A percentile compares a stretch with the other conserved stretches of the same genome.
phyloP scores from a whole-genome alignment of 2,113 vertebrate genomes.

The Leucosticte australis region DNA sequence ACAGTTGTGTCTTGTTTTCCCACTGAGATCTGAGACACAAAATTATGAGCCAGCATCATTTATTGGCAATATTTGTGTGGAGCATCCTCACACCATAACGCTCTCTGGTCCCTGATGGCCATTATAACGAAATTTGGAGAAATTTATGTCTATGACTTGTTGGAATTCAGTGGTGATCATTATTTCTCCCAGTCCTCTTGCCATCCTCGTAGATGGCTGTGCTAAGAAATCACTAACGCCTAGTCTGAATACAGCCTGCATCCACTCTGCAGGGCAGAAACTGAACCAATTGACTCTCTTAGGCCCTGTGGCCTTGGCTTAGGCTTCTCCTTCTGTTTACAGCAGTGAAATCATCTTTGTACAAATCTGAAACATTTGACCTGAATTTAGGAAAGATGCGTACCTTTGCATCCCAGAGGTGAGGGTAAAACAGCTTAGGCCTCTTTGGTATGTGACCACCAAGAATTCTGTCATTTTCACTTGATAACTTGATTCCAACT shows the following conservation, averaged over 20 bases:
- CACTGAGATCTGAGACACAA: conserved; percentile 47
- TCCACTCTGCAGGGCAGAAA: not conserved
- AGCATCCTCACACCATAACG: not conserved
- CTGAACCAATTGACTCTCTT: not conserved
- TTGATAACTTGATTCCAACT: not conserved
- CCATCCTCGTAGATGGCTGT: not conserved
- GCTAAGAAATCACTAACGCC: not conserved
- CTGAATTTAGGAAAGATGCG: not conserved
- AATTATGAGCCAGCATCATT: not conserved
- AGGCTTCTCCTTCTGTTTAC: not conserved
- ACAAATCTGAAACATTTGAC: not conserved
- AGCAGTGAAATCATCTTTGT: not conserved
- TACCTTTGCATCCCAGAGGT: not conserved
- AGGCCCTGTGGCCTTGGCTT: not conserved
- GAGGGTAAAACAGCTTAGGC: not conserved
- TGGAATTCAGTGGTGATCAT: not conserved
- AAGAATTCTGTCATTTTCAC: not conserved
- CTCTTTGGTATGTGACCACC: not conserved
- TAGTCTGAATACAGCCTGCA: not conserved
- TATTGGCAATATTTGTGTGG: not conserved
- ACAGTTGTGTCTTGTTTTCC: conserved; percentile 38
- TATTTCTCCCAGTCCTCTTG: not conserved
- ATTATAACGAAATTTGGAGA: not conserved
- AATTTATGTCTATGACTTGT: not conserved
- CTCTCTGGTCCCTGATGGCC: not conserved